A percentile compares a stretch with the other conserved stretches of the same genome.
phyloP scores from a whole-genome alignment of 2,888 invertebrate species.

The Cosmia trapezina region DNA sequence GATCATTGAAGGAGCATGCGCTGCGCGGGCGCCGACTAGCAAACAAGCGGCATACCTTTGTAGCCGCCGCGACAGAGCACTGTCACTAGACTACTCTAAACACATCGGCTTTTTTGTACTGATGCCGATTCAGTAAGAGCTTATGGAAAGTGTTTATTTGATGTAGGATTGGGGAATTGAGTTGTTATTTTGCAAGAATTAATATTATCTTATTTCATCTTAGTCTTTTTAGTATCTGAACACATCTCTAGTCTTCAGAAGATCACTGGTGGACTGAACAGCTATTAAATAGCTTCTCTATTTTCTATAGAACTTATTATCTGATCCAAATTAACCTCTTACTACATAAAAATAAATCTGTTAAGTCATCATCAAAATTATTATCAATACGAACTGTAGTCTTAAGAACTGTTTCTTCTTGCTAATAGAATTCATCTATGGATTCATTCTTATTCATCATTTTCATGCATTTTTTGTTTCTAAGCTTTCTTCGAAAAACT shows the following conservation, averaged over 20 bases:
- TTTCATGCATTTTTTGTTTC: background rate
- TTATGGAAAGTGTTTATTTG: slow-evolving; percentile 48
- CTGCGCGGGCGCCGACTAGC: slow-evolving; percentile 63
- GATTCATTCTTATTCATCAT: background rate
- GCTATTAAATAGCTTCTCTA: background rate
- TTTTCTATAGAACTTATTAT: background rate
- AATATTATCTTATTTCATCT: background rate
- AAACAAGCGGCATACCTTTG: slow-evolving; percentile 63
- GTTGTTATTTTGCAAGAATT: slow-evolving; percentile 30
- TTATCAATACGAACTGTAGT: background rate
- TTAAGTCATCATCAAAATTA: background rate
- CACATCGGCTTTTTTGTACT: slow-evolving; percentile 49
- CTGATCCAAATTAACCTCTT: background rate
- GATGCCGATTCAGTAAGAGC: slow-evolving; percentile 36
- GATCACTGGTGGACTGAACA: no score
- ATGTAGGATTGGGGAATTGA: slow-evolving; percentile 12
- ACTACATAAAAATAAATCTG: background rate
- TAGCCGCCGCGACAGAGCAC: slow-evolving; percentile 57
- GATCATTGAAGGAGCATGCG: slow-evolving; percentile 56
- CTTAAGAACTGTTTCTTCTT: background rate
- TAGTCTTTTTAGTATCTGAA: background rate
- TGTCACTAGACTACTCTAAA: slow-evolving; percentile 54
- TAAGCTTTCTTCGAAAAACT: background rate
- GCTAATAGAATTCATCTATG: background rate
- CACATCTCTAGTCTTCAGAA: background rate